phyloP scores from a whole-genome alignment of 2,113 vertebrate species.

The Gymnarchus niloticus region DNA sequence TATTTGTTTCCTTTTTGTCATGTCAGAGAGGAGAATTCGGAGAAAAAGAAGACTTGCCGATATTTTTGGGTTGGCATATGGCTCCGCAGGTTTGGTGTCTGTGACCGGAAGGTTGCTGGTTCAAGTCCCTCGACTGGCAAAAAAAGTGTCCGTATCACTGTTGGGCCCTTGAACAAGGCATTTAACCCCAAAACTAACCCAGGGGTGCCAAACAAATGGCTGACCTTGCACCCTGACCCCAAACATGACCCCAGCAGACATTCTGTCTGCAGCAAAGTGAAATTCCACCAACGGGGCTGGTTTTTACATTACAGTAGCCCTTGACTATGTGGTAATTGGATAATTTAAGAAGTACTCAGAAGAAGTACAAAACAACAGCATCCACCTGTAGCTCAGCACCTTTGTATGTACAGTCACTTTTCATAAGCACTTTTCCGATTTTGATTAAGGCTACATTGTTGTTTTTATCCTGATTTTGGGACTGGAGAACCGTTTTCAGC shows the following conservation, averaged over 20 bases:
- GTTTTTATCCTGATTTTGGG: neutral
- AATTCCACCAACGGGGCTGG: neutral
- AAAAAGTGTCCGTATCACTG: too few relatives aligned
- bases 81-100: too few relatives aligned
- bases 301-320: neutral
- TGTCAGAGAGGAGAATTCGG: neutral
- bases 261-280: neutral
- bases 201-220: too few relatives aligned
- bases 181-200: too few relatives aligned
- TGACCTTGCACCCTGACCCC: too few relatives aligned
- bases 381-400: neutral
- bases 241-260: neutral
- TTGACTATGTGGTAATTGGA: neutral
- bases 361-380: neutral
- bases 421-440: neutral
- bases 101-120: too few relatives aligned
- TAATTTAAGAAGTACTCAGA: neutral
- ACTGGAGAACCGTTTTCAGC: neutral
- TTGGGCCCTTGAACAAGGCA: too few relatives aligned
- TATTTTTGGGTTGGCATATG: neutral
- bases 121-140: too few relatives aligned
- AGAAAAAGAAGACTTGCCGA: neutral
- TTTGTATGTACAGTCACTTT: neutral
- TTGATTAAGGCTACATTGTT: neutral
- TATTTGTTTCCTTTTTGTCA: neutral